These are phyloP conservation scores for Drosophila jambulina DNA, from an alignment of 1,140 invertebrate species.

Conservation along the genomic window DNA sequence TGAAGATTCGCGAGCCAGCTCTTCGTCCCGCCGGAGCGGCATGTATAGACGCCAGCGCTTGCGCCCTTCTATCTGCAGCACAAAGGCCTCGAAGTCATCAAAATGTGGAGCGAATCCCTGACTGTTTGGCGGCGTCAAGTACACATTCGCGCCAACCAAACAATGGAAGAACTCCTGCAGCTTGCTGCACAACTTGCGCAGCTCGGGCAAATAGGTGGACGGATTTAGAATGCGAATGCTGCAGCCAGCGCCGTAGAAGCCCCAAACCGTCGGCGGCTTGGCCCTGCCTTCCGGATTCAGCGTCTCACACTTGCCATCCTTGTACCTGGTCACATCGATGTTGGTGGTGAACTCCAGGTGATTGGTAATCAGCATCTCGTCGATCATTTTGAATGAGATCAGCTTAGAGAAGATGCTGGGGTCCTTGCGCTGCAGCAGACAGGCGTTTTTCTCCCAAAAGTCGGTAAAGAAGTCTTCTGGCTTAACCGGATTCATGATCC, in stretches of 20 bases:
- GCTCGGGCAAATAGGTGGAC: constrained; percentile 91
- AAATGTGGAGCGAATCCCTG: constrained; percentile 99
- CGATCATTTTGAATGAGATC: constrained; percentile 91
- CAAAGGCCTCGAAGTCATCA: constrained; percentile 99
- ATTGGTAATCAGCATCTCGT: constrained; percentile 91
- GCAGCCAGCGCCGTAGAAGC: constrained; percentile 95
- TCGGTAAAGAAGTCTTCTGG: constrained; percentile 88
- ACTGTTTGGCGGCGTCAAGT: constrained; percentile 96
- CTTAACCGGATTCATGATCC: constrained; percentile 89
- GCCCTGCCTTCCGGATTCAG: constrained; percentile 93
- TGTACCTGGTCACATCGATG: constrained; percentile 95
- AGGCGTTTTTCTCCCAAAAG: constrained; percentile 93
- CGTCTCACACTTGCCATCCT: constrained; percentile 91
- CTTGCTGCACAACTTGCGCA: constrained; percentile 89
- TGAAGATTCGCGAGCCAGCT: constrained; percentile 92
- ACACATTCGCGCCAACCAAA: constrained; percentile 97
- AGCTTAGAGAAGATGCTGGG: constrained; percentile 90
- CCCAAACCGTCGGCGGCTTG: constrained; percentile 93
- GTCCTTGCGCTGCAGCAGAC: constrained; percentile 90
- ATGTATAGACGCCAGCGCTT: constrained; percentile 97
- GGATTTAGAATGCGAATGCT: constrained; percentile 97
- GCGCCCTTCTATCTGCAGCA: constrained; percentile 97
- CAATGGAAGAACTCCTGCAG: constrained; percentile 97
- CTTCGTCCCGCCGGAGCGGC: constrained; percentile 88
- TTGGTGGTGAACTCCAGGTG: constrained; percentile 93